These are phyloP conservation scores for Pogoniulus pusillus DNA, from an alignment of 2,797 vertebrate species.

Conservation along the genomic window DNA sequence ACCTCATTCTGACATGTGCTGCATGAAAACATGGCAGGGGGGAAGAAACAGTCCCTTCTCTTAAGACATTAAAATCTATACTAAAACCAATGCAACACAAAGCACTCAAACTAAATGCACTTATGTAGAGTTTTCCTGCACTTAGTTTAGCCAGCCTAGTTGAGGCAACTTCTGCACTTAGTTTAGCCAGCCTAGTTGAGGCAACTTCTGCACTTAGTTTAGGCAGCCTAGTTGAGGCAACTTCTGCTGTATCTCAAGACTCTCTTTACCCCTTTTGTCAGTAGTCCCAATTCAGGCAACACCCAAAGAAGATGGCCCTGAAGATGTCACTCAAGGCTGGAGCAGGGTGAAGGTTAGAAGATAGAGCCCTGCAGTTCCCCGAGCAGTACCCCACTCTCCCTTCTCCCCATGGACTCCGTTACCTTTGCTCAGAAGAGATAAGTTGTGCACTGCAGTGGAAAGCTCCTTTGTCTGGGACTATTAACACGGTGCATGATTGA, in stretches of 20 bases:
- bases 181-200: too few species aligned
- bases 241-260: neutral
- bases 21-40: neutral
- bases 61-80: neutral
- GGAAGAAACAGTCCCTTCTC: neutral
- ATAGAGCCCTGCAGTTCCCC: neutral
- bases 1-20: neutral
- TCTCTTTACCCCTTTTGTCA: neutral
- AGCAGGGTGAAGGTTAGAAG: neutral
- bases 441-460: rapidly evolving
- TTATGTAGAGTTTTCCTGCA: neutral
- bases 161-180: neutral
- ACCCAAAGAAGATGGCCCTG: neutral
- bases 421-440: neutral
- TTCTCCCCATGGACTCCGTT: neutral
- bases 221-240: rapidly evolving
- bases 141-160: neutral
- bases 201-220: too few species aligned
- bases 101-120: neutral
- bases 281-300: neutral
- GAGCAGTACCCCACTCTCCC: neutral
- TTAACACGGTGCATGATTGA: neutral
- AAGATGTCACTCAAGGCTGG: neutral
- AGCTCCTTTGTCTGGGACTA: neutral
- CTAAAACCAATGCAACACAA: neutral